Conservation (phyloP, 92 coral and sea anemone species). For the Porites rus region DNA sequence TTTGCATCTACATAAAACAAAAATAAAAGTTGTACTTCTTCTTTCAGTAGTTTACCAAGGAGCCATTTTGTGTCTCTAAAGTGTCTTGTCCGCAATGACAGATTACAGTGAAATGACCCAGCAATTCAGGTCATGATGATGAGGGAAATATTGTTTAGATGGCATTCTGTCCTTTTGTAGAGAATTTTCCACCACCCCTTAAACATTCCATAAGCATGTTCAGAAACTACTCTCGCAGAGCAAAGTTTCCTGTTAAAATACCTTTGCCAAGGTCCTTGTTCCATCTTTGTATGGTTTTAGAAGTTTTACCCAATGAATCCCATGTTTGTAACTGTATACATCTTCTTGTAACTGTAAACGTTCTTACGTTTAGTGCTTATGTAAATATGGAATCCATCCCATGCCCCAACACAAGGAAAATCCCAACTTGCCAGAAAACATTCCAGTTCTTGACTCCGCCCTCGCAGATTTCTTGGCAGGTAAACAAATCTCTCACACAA, state of each 20-base stretch:
- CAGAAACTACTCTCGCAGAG: constrained; percentile 58
- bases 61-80: too few species aligned
- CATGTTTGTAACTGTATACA: constrained; percentile 62
- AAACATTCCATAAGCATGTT: constrained; percentile 71
- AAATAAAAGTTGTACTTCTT: too few species aligned
- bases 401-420: constrained; percentile 68
- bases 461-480: constrained; percentile 32
- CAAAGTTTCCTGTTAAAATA: constrained; percentile 55
- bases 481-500: constrained; percentile 19
- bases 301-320: constrained; percentile 49
- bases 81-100: too few species aligned
- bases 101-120: too few species aligned
- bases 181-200: constrained; percentile 56
- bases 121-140: too few species aligned
- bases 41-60: too few species aligned
- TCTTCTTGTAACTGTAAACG: constrained; percentile 52
- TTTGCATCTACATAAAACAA: too few species aligned
- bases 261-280: background rate
- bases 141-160: too few species aligned
- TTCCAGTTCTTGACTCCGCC: constrained; percentile 51
- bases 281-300: constrained; percentile 46
- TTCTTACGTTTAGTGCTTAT: constrained; percentile 41
- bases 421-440: constrained; percentile 62
- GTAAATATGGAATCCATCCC: constrained; percentile 65
- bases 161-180: background rate